Evolutionary conservation across 2,797 vertebrate genomes (phyloP).

Genomic region (Novumbra hubbsi): DNA sequence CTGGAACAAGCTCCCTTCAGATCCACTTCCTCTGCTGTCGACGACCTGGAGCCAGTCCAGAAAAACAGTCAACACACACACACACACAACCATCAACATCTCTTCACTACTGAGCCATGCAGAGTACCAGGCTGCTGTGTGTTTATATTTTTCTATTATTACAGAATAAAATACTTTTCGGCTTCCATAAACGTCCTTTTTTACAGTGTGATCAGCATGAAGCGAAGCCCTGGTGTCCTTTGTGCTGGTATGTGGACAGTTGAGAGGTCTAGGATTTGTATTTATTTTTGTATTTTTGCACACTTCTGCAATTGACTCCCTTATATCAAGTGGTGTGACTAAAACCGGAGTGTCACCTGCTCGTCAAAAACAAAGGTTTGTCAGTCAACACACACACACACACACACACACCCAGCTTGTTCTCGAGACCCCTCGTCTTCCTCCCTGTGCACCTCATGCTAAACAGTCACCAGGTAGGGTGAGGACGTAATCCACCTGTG

Average conservation of each 20-base stretch:
- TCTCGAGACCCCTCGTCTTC: conserved; percentile 5
- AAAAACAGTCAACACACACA: neutral
- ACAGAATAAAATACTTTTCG: neutral
- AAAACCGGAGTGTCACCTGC: conserved; percentile 54
- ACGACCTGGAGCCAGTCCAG: neutral
- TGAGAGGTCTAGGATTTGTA: neutral
- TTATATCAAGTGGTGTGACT: conserved; percentile 39
- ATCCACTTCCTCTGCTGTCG: conserved; percentile 11
- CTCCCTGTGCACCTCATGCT: conserved; percentile 24
- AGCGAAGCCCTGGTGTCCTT: neutral
- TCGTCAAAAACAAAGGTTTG: conserved; percentile 63
- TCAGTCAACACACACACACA: conserved; percentile 33
- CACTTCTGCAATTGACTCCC: neutral
- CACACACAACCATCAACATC: neutral
- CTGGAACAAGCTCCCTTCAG: neutral
- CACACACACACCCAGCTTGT: conserved; percentile 3
- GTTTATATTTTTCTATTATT: neutral
- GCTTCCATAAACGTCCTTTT: neutral
- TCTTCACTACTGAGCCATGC: neutral
- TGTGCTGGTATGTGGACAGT: neutral
- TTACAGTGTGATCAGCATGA: conserved; percentile 4
- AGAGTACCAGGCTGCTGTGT: neutral
- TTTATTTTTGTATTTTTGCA: neutral
- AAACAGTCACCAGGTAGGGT: conserved; percentile 65
- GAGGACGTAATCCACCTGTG: conserved; percentile 32